phyloP scores from a whole-genome alignment of 2,888 invertebrate species.

The Nephrotoma appendiculata region DNA sequence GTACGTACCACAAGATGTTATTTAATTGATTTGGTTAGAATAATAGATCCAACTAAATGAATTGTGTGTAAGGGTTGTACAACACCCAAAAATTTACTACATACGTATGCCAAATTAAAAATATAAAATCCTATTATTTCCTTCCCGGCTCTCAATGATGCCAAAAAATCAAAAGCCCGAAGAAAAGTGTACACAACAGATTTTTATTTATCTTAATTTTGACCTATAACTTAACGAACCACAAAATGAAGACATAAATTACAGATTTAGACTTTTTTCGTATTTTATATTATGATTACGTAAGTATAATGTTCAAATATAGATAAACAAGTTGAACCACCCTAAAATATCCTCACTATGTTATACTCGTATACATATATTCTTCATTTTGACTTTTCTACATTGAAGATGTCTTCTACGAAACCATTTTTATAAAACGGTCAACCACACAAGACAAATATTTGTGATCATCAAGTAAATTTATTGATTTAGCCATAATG shows the following conservation, averaged over 20 bases:
- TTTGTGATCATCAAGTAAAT: too few species aligned
- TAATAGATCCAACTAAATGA: background rate
- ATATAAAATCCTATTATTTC: background rate
- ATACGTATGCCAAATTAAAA: background rate
- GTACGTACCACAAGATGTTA: background rate
- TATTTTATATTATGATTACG: background rate
- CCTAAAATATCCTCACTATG: too few species aligned
- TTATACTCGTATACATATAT: too few species aligned
- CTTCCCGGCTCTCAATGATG: background rate
- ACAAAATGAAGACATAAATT: background rate
- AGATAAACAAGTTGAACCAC: too few species aligned
- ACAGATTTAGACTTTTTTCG: background rate
- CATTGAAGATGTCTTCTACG: too few species aligned
- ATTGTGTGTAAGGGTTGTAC: background rate
- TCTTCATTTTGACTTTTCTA: too few species aligned
- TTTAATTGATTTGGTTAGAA: background rate
- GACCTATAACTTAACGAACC: background rate
- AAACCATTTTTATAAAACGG: too few species aligned
- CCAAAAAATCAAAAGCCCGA: background rate
- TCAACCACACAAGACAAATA: too few species aligned
- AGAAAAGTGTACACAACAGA: background rate
- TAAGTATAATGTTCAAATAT: background rate
- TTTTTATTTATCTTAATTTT: background rate
- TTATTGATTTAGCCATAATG: too few species aligned
- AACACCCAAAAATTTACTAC: background rate